These are phyloP conservation scores for Typhlomys cinereus DNA, from an alignment of 2,113 vertebrate genomes.

Conservation along the genomic window DNA sequence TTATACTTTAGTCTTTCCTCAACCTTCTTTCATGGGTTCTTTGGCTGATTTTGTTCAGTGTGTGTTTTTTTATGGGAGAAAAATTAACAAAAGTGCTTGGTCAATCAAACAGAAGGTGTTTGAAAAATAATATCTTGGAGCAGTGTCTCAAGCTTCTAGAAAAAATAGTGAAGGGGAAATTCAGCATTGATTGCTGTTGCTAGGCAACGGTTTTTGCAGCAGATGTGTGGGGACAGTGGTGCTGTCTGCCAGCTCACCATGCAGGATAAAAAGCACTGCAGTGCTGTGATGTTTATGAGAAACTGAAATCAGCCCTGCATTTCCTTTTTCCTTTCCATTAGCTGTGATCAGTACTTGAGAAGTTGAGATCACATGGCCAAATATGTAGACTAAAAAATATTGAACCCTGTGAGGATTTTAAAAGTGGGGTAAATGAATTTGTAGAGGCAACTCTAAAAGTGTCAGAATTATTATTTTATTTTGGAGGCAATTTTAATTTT, in stretches of 20 bases:
- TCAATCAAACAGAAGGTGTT: slow-evolving; percentile 77
- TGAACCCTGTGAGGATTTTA: slow-evolving; percentile 11
- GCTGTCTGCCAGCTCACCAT: slow-evolving; percentile 73
- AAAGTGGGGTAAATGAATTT: not conserved
- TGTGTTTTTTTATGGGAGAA: slow-evolving; percentile 47
- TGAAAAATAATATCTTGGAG: slow-evolving; percentile 73
- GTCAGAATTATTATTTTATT: not conserved
- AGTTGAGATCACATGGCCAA: not conserved
- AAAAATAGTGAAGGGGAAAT: slow-evolving; percentile 77
- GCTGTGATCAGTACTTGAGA: slow-evolving; percentile 14
- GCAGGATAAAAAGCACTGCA: slow-evolving; percentile 38
- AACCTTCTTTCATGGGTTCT: slow-evolving; percentile 15
- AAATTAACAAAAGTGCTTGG: slow-evolving; percentile 64
- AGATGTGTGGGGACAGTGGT: slow-evolving; percentile 78
- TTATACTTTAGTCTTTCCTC: slow-evolving; percentile 75
- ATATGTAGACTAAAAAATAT: not conserved
- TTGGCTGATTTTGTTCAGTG: slow-evolving; percentile 10
- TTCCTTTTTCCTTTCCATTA: slow-evolving; percentile 42
- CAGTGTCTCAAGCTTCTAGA: slow-evolving; percentile 79
- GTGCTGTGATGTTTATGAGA: slow-evolving; percentile 52
- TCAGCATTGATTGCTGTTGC: slow-evolving; percentile 85
- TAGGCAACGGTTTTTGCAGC: slow-evolving; percentile 83
- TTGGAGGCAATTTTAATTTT: slow-evolving; percentile 28
- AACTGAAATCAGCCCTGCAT: not conserved
- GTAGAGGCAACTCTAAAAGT: not conserved